Percentiles rank a stretch among this genome's conserved stretches.
Evolutionary conservation across 2,113 vertebrate species (phyloP).

Genomic region (Antechinus stuartii): DNA sequence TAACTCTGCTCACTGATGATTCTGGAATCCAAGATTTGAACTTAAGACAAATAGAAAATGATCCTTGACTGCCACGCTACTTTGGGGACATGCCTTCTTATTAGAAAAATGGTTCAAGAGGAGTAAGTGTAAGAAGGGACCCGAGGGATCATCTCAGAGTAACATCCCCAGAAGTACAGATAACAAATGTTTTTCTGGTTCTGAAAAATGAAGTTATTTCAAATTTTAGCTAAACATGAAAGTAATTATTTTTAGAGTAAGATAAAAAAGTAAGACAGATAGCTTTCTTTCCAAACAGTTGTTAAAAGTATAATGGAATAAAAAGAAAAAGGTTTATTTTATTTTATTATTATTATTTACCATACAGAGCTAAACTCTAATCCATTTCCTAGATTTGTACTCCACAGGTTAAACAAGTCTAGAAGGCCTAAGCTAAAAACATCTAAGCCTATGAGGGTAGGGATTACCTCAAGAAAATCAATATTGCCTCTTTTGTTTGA

Average conservation of each 20-base stretch:
- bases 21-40: not conserved
- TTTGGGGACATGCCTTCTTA: not conserved
- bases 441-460: not conserved
- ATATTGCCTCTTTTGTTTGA: slow-evolving; percentile 16
- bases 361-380: not conserved
- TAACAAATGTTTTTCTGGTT: not conserved
- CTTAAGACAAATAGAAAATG: not conserved
- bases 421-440: not conserved
- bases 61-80: not conserved
- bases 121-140: not conserved
- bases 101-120: not conserved
- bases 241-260: not conserved
- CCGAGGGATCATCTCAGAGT: not conserved
- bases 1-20: not conserved
- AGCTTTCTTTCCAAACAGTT: not conserved
- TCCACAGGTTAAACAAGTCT: not conserved
- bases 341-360: not conserved
- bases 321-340: not conserved
- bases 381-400: slow-evolving; percentile 40
- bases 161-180: not conserved
- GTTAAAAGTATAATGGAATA: rapidly evolving
- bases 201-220: not conserved
- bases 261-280: rapidly evolving
- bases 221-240: not conserved
- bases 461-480: slow-evolving; percentile 37